Evolutionary conservation across 37 sponge, comb jelly and placozoan species (phyloP).

Genomic region (Theonella swinhoei): DNA sequence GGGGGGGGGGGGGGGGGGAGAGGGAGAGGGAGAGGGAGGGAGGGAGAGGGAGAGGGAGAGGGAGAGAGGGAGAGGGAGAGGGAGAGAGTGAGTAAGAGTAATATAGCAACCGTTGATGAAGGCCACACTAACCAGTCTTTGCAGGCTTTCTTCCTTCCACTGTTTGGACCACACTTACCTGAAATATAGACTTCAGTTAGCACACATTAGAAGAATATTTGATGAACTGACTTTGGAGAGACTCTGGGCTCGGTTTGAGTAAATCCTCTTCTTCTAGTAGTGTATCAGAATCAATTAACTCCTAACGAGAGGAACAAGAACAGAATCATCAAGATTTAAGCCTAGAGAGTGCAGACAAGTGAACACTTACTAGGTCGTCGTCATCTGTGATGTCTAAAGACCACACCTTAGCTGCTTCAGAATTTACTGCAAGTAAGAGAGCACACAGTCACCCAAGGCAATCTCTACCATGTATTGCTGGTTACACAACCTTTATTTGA

Average conservation of each 20-base stretch:
- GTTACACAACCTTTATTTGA: constrained; percentile 8
- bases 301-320: constrained; percentile 29
- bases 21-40: background rate
- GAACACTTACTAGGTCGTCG: background rate
- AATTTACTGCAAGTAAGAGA: constrained; percentile 9
- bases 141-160: constrained; percentile 94
- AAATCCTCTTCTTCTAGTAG: constrained; percentile 90
- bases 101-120: background rate
- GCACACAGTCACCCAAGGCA: too few relatives aligned
- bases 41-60: background rate
- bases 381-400: constrained; percentile 54
- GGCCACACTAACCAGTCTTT: constrained; percentile 87
- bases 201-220: too few relatives aligned
- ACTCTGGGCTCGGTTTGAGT: constrained; percentile 82
- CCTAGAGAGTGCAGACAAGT: background rate
- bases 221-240: constrained; percentile 84
- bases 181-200: background rate
- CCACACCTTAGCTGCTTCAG: constrained; percentile 59
- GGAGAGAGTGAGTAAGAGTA: background rate
- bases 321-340: background rate
- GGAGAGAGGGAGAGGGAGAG: background rate
- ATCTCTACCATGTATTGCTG: too few relatives aligned
- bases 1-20: background rate
- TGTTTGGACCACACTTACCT: constrained; percentile 78
- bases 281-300: constrained; percentile 86